These are phyloP conservation scores for Tromatobia lineatoria DNA, from an alignment of 2,888 invertebrate species.

Conservation along the genomic window DNA sequence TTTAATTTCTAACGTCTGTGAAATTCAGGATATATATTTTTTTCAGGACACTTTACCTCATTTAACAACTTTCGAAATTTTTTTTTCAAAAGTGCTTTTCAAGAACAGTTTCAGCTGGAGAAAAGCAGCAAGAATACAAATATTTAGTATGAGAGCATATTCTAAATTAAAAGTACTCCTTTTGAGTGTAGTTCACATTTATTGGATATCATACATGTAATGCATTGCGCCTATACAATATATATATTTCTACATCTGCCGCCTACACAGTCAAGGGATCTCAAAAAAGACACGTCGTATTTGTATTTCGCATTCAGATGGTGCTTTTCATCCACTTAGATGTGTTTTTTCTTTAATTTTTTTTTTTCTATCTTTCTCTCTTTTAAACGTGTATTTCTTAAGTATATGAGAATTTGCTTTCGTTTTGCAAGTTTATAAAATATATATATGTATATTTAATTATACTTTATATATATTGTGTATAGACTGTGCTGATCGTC, in stretches of 20 bases:
- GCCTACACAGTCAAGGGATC: constrained; percentile 70
- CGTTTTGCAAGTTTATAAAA: constrained; percentile 60
- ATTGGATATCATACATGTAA: constrained; percentile 72
- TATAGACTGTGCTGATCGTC: constrained; percentile 38
- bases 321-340: constrained; percentile 24
- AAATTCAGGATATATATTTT: no score
- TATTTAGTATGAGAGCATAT: background rate
- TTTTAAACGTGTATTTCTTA: constrained; percentile 21
- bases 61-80: no score
- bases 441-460: constrained; percentile 63
- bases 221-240: constrained; percentile 70
- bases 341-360: constrained; percentile 14
- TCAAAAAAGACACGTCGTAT: constrained; percentile 49
- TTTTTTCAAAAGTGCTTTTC: no score
- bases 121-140: no score
- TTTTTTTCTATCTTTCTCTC: constrained; percentile 1
- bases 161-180: background rate
- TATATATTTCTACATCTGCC: constrained; percentile 62
- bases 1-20: no score
- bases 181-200: constrained; percentile 68
- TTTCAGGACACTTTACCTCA: no score
- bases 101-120: no score
- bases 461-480: constrained; percentile 54
- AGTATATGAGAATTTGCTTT: constrained; percentile 41
- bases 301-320: constrained; percentile 20